Evolutionary conservation across 53 echinoderm and acorn worm genomes (phyloP).

Genomic region (Mesocentrotus franciscanus): DNA sequence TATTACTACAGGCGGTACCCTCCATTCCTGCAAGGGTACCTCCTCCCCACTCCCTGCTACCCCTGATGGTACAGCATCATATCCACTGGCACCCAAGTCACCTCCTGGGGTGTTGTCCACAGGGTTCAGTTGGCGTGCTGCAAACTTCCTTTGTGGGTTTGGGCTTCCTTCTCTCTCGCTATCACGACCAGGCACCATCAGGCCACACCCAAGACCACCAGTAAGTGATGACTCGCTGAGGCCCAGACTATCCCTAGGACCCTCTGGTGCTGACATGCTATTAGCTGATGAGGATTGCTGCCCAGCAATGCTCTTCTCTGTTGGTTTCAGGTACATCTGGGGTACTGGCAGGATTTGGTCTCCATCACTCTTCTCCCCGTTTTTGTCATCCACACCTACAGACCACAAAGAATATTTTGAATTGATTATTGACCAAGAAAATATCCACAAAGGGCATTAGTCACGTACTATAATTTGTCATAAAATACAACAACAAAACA

Average conservation of each 20-base stretch:
- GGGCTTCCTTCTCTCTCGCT: conserved; percentile 64
- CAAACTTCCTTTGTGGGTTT: conserved; percentile 63
- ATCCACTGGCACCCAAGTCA: conserved; percentile 8
- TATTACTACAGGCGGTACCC: conserved; percentile 54
- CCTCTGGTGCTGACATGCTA: conserved; percentile 13
- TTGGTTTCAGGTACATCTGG: conserved; percentile 39
- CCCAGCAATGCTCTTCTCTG: conserved; percentile 35
- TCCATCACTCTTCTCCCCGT: conserved; percentile 23
- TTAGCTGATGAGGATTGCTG: conserved; percentile 58
- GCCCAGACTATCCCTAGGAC: background rate
- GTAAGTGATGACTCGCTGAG: conserved; percentile 44
- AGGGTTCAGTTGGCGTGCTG: conserved; percentile 62
- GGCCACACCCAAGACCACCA: conserved; percentile 28
- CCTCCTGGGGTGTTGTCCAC: conserved; percentile 10
- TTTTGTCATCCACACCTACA: background rate
- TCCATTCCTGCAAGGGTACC: conserved; percentile 66
- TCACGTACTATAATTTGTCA: too few relatives aligned
- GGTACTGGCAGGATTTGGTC: conserved; percentile 43
- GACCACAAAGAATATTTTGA: background rate
- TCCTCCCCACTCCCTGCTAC: conserved; percentile 33
- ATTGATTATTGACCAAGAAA: background rate
- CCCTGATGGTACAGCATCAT: conserved; percentile 35
- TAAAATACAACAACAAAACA: background rate
- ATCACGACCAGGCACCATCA: conserved; percentile 52
- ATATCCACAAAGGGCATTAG: background rate